phyloP scores from a whole-genome alignment of 2,797 vertebrate genomes.

The Sebastes oblongus region DNA sequence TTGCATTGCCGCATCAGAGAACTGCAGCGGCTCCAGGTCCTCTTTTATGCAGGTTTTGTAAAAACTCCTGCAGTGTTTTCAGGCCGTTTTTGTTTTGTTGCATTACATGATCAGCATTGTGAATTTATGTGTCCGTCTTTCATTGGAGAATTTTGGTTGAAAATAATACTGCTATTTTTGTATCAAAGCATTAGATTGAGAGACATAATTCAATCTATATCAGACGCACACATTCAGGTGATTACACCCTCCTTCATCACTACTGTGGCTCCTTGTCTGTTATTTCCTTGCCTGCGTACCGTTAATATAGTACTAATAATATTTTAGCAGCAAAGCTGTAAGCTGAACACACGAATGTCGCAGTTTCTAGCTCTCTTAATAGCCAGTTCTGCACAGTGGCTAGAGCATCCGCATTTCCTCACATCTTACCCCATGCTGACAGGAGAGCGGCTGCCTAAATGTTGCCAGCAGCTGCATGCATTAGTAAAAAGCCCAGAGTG shows the following conservation, averaged over 20 bases:
- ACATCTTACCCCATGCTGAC: slow-evolving; percentile 46
- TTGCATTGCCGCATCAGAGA: neutral
- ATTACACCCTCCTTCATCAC: neutral
- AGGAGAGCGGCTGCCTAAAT: slow-evolving; percentile 39
- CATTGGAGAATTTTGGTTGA: neutral
- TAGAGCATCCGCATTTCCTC: slow-evolving; percentile 36
- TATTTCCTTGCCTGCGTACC: neutral
- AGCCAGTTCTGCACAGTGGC: slow-evolving; percentile 9
- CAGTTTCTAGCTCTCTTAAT: slow-evolving; percentile 12
- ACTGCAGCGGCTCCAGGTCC: neutral
- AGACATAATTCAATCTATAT: too few species aligned
- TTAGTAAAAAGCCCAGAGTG: slow-evolving; percentile 54
- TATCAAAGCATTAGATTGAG: neutral
- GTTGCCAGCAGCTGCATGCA: slow-evolving; percentile 57
- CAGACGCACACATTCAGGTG: neutral
- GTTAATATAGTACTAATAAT: neutral
- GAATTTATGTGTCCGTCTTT: neutral
- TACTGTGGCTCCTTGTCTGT: neutral
- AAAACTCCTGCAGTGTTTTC: neutral
- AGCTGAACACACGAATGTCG: slow-evolving; percentile 3
- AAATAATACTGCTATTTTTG: neutral
- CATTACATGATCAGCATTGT: neutral
- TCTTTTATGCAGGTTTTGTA: neutral
- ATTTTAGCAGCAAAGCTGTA: slow-evolving; percentile 10
- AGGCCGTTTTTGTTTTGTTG: neutral